Evolutionary conservation across 2,797 vertebrate genomes (phyloP).

Genomic region (Chelmon rostratus): DNA sequence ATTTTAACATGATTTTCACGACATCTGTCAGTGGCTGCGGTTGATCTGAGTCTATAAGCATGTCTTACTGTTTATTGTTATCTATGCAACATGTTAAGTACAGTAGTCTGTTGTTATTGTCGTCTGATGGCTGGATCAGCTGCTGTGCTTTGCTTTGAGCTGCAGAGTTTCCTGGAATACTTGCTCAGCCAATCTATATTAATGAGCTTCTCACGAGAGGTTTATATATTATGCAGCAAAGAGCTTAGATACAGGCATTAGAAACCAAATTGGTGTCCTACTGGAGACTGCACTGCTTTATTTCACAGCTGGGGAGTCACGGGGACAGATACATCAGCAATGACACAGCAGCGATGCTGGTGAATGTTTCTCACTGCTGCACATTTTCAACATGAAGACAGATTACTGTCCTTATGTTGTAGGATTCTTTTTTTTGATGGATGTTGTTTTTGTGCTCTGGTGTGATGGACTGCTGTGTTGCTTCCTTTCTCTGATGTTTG

Average conservation of each 20-base stretch:
- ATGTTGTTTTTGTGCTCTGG: neutral
- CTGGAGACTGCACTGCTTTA: constrained; percentile 24
- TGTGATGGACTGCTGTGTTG: neutral
- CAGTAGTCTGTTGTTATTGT: constrained; percentile 6
- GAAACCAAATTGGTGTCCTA: constrained; percentile 32
- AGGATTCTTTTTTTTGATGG: neutral
- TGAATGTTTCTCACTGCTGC: constrained; percentile 6
- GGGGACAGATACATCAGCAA: constrained; percentile 12
- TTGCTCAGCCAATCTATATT: constrained; percentile 57
- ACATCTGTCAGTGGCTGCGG: neutral
- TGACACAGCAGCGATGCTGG: constrained; percentile 55
- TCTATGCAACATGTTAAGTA: constrained; percentile 17
- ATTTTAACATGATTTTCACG: neutral
- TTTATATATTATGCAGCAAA: constrained; percentile 60
- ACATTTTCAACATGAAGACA: neutral
- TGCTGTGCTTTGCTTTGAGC: constrained; percentile 33
- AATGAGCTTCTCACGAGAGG: constrained; percentile 55
- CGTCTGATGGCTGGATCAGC: constrained; percentile 19
- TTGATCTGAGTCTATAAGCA: neutral
- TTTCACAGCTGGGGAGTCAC: constrained; percentile 27
- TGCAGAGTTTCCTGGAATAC: constrained; percentile 59
- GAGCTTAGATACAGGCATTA: constrained; percentile 46
- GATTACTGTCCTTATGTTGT: neutral
- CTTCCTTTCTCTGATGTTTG: constrained; percentile 8
- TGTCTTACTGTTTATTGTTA: neutral